Conservation (phyloP, 1,140 invertebrate species). For the Drosophila lacteicornis region DNA sequence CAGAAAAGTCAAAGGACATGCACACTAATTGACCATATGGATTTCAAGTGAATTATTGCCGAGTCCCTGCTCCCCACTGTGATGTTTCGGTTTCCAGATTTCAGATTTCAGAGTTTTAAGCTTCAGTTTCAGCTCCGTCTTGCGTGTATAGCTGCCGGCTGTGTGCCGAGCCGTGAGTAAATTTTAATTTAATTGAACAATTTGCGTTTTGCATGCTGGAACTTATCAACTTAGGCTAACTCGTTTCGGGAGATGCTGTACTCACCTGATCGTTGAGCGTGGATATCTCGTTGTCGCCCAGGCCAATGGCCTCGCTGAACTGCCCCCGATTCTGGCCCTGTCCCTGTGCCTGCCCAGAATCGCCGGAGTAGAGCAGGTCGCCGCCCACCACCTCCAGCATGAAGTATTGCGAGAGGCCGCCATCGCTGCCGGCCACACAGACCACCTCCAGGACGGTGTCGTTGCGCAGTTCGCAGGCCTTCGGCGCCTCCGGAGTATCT, state of each 20-base stretch:
- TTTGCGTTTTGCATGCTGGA: constrained; percentile 41
- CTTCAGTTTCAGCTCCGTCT: constrained; percentile 12
- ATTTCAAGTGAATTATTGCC: constrained; percentile 68
- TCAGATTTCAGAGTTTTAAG: constrained; percentile 2
- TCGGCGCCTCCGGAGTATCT: constrained; percentile 89
- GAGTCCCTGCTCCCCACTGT: constrained; percentile 2
- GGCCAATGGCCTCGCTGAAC: constrained; percentile 83
- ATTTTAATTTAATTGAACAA: constrained; percentile 70
- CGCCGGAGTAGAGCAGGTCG: constrained; percentile 85
- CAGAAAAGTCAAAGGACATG: constrained; percentile 75
- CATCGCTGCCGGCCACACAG: constrained; percentile 91
- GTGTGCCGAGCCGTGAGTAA: constrained; percentile 31
- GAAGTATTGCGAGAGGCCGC: constrained; percentile 93
- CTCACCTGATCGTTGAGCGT: constrained; percentile 87
- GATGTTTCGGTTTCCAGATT: constrained; percentile 5
- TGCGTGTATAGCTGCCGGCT: constrained; percentile 14
- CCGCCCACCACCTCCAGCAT: constrained; percentile 92
- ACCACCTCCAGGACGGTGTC: constrained; percentile 89
- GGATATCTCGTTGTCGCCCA: constrained; percentile 86
- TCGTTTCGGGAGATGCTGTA: constrained; percentile 23
- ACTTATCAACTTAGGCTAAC: constrained; percentile 51
- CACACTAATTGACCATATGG: constrained; percentile 82
- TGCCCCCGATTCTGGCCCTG: constrained; percentile 46
- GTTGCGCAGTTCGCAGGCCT: constrained; percentile 89
- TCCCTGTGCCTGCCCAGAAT: constrained; percentile 32